Percentiles rank a stretch among this genome's conserved stretches.
Evolutionary conservation across 2,888 invertebrate genomes (phyloP).

Genomic region (Myopa tessellatipennis): DNA sequence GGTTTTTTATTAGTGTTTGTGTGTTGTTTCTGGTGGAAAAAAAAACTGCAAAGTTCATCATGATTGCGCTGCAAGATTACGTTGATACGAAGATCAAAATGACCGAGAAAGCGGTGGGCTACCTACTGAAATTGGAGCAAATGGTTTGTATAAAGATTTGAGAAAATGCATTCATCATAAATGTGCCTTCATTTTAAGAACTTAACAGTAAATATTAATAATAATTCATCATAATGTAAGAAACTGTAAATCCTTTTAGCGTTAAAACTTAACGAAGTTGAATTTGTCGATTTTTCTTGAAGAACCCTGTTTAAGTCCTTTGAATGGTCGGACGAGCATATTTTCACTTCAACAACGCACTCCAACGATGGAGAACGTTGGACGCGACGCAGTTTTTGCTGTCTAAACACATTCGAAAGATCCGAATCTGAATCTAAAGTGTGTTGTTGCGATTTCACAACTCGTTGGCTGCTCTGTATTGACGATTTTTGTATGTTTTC

Average conservation of each 20-base stretch:
- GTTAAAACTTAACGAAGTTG: too few relatives aligned
- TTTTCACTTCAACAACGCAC: too few relatives aligned
- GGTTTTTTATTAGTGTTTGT: constrained; percentile 2
- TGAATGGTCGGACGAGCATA: too few relatives aligned
- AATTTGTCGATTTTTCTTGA: too few relatives aligned
- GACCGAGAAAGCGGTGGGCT: constrained; percentile 49
- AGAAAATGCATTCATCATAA: not conserved
- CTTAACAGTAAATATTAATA: not conserved
- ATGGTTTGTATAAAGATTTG: constrained; percentile 54
- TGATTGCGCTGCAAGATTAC: constrained; percentile 25
- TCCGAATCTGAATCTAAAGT: too few relatives aligned
- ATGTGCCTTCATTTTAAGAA: not conserved
- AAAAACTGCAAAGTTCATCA: not conserved
- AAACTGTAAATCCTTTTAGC: too few relatives aligned
- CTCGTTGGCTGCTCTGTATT: too few relatives aligned
- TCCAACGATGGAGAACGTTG: too few relatives aligned
- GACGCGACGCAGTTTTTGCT: too few relatives aligned
- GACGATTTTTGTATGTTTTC: not conserved
- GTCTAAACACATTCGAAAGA: too few relatives aligned
- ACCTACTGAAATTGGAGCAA: constrained; percentile 63
- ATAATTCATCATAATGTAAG: not conserved
- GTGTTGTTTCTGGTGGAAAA: not conserved
- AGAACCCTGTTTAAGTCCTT: too few relatives aligned
- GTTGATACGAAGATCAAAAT: constrained; percentile 33
- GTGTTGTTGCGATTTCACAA: too few relatives aligned